These are phyloP conservation scores for Eueremaeus valkanovi DNA, from an alignment of 2,888 invertebrate genomes.

Conservation along the genomic window DNA sequence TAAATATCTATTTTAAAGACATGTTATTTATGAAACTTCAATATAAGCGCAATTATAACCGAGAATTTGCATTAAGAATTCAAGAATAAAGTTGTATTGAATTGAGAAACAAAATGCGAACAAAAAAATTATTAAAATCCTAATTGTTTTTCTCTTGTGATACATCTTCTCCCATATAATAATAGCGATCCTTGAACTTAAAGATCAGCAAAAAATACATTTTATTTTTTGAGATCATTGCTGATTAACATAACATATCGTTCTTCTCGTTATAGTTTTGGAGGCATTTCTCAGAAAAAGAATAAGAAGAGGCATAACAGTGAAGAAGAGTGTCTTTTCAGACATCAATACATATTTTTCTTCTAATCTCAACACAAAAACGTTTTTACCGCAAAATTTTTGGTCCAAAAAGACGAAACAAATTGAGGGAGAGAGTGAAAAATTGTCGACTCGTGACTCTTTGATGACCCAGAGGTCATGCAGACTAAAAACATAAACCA, in stretches of 20 bases:
- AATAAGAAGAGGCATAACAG: neutral
- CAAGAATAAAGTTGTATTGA: too few species aligned
- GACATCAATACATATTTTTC: neutral
- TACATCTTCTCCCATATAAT: too few species aligned
- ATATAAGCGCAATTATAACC: too few species aligned
- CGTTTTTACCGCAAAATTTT: neutral
- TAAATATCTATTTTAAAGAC: too few species aligned
- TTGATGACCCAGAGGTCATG: constrained; percentile 14
- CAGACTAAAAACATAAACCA: constrained; percentile 18
- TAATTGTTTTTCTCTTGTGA: too few species aligned
- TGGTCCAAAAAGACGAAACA: neutral
- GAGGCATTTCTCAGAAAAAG: neutral
- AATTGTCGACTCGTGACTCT: constrained; percentile 22
- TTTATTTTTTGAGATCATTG: neutral
- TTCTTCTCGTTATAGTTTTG: neutral
- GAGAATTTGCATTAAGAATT: too few species aligned
- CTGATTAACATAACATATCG: neutral
- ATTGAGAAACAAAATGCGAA: too few species aligned
- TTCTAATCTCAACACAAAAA: neutral
- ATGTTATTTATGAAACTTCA: too few species aligned
- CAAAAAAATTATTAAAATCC: too few species aligned
- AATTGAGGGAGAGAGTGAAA: neutral
- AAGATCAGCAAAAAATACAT: too few species aligned
- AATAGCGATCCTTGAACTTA: too few species aligned
- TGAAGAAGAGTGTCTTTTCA: constrained; percentile 18